Evolutionary conservation across 2,113 vertebrate genomes (phyloP).

Genomic region (Lycocorax pyrrhopterus): DNA sequence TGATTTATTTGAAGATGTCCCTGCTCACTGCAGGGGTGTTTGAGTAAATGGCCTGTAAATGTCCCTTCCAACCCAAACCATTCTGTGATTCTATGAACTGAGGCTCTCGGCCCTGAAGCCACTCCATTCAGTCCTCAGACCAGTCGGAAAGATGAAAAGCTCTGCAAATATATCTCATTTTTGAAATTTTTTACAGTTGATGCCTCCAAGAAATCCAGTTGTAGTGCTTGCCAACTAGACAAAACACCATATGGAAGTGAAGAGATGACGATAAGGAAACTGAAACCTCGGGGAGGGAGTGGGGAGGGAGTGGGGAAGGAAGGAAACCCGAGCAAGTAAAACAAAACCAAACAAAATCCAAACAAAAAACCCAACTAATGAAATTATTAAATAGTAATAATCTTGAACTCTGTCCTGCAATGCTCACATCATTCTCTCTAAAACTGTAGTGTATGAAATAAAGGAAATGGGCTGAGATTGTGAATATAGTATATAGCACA

Average conservation of each 20-base stretch:
- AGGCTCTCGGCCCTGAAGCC: neutral
- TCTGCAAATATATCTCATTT: neutral
- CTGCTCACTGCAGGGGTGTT: rapidly evolving
- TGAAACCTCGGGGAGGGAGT: neutral
- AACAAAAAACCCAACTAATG: neutral
- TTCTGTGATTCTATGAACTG: neutral
- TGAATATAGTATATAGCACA: neutral
- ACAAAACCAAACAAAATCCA: neutral
- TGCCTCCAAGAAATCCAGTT: neutral
- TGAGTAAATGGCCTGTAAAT: neutral
- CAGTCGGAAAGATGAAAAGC: neutral
- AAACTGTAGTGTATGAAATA: neutral
- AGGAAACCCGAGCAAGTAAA: neutral
- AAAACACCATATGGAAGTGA: neutral
- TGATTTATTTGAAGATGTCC: neutral
- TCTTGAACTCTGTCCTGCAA: neutral
- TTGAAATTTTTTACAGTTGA: neutral
- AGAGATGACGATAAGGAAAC: neutral
- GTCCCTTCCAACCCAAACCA: neutral
- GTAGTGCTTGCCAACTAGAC: neutral
- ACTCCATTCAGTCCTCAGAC: neutral
- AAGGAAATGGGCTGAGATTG: neutral
- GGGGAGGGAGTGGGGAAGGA: too few relatives aligned
- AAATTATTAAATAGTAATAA: neutral
- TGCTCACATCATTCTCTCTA: neutral